Percentiles rank a stretch among this genome's conserved stretches.
These are phyloP conservation scores for Sinella curviseta DNA, from an alignment of 1,140 invertebrate genomes.

Conservation along the genomic window DNA sequence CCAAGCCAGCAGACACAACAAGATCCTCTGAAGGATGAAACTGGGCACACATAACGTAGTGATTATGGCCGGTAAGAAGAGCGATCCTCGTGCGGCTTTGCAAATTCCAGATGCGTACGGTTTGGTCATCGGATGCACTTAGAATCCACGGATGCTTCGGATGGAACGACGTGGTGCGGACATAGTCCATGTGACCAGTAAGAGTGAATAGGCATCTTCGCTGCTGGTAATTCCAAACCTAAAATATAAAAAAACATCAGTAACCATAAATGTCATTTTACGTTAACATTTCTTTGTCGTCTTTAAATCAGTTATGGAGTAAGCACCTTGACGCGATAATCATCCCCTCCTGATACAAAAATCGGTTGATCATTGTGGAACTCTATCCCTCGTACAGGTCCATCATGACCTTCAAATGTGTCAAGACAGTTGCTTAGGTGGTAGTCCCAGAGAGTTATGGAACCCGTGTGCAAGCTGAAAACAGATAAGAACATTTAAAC, in stretches of 20 bases:
- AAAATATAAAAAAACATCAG: slow-evolving; percentile 29
- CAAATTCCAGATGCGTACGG: slow-evolving; percentile 99
- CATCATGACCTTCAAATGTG: slow-evolving; percentile 99
- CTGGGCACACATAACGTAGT: slow-evolving; percentile 99
- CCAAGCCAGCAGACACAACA: slow-evolving; percentile 95
- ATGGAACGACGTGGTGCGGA: slow-evolving; percentile 95
- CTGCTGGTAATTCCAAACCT: slow-evolving; percentile 99
- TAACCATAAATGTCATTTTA: background rate
- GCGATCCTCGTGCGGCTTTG: slow-evolving; percentile 95
- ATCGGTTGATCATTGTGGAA: slow-evolving; percentile 98
- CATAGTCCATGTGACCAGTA: slow-evolving; percentile 97
- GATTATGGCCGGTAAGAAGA: slow-evolving; percentile 95
- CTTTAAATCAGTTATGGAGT: too few relatives aligned
- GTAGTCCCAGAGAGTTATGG: slow-evolving; percentile 99
- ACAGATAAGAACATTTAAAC: background rate
- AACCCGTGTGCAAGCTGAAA: slow-evolving; percentile 91
- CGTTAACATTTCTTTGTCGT: background rate
- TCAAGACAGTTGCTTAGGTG: slow-evolving; percentile 98
- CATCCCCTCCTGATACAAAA: slow-evolving; percentile 98
- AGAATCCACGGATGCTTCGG: slow-evolving; percentile 99
- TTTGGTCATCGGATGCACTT: slow-evolving; percentile 96
- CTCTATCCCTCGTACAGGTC: slow-evolving; percentile 95
- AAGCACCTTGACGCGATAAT: slow-evolving; percentile 99
- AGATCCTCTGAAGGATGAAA: slow-evolving; percentile 97
- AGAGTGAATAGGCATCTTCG: slow-evolving; percentile 95